Percentiles rank a stretch among this genome's conserved stretches.
Evolutionary conservation across 2,113 vertebrate species (phyloP).

Genomic region (Microcebus jonahi): DNA sequence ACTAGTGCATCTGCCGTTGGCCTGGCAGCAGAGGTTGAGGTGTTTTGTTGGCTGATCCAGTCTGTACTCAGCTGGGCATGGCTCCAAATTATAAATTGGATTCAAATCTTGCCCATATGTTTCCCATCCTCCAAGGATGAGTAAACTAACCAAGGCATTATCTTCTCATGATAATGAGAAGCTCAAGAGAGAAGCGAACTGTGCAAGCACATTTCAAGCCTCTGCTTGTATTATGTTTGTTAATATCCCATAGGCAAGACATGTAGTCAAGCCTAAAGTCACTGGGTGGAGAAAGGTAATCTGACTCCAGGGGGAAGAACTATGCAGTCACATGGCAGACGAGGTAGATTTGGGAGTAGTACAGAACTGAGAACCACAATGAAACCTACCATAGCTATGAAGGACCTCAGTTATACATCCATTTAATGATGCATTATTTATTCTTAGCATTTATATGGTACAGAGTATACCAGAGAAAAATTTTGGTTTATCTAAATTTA

Average conservation of each 20-base stretch:
- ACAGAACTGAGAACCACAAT: background rate
- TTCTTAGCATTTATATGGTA: background rate
- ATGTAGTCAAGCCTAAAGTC: background rate
- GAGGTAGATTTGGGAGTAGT: background rate
- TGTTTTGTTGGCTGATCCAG: background rate
- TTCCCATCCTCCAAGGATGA: background rate
- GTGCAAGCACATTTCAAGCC: background rate
- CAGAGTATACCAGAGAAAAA: background rate
- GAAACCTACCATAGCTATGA: background rate
- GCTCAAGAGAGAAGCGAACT: background rate
- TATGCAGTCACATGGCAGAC: background rate
- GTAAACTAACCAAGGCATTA: background rate
- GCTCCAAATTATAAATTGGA: background rate
- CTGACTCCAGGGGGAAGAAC: background rate
- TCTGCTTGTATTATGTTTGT: background rate
- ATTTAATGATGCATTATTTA: background rate
- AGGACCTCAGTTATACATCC: background rate
- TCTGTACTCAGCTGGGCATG: background rate
- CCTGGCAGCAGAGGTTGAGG: background rate
- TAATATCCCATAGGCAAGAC: background rate
- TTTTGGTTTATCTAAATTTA: background rate
- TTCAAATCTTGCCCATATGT: conserved; percentile 10
- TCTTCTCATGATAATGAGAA: conserved; percentile 19
- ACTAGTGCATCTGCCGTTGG: background rate
- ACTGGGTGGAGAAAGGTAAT: background rate